Evolutionary conservation across 1,140 invertebrate species (phyloP).

Genomic region (Ruditapes philippinarum): DNA sequence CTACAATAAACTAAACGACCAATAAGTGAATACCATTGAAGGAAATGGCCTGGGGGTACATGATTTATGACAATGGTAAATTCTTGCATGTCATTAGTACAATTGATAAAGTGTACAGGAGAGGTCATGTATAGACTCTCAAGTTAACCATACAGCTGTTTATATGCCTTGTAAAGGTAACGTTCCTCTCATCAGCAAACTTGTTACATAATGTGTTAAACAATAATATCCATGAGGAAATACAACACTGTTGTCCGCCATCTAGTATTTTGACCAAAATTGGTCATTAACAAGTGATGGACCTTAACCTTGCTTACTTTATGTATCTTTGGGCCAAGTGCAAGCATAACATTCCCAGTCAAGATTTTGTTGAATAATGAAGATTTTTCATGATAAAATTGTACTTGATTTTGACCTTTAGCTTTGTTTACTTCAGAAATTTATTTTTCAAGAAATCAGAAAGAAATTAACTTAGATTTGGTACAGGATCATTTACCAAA

Average conservation of each 20-base stretch:
- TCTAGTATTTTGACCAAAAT: no score
- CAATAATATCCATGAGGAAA: neutral
- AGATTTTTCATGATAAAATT: no score
- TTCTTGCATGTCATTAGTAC: slow-evolving; percentile 35
- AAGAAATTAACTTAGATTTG: no score
- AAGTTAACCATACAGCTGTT: neutral
- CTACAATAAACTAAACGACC: neutral
- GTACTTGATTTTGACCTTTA: no score
- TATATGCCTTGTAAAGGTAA: slow-evolving; percentile 12
- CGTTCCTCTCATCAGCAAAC: slow-evolving; percentile 11
- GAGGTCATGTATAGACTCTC: neutral
- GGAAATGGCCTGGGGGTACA: neutral
- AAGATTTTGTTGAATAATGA: no score
- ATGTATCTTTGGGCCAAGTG: no score
- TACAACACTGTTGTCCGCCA: neutral
- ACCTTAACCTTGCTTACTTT: no score
- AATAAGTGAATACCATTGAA: neutral
- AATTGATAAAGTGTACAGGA: neutral
- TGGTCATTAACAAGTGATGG: no score
- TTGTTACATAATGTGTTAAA: neutral
- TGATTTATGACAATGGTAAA: slow-evolving; percentile 30
- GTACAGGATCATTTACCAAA: no score
- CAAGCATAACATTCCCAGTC: no score
- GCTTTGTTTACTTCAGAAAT: no score
- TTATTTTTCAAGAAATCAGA: no score